Base-by-base conservation (phyloP, 1,140 invertebrate genomes). In the Trichogramma pretiosum region DNA sequence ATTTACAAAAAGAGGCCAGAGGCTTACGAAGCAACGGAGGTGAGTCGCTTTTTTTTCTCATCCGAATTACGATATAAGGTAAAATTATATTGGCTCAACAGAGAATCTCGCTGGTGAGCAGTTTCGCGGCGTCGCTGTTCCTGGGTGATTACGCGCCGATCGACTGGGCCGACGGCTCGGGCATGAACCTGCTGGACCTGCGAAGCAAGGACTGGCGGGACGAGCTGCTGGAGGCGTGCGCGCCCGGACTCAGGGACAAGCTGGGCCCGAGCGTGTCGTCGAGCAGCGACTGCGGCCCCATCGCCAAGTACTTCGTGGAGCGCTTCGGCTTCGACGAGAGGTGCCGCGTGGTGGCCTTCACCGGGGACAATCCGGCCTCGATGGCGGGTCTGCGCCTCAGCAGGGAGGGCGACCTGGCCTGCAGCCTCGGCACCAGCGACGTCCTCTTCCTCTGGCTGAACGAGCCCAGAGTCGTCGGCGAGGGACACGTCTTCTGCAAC, bases 121-220 rank as follows among this genome's bases (percentile, higher is more conserved):
- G 87, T 57, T 98, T 97, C 70, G 78, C 83, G 0, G 88, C 87
- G 41, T 90, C 87, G 0, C 62, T 98, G 16, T 87, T 98, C 56
- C 62, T 93, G n/a, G 93, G 93, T 1, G 74, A 82, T 58, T 88
- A 93, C 59, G 92, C 91, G 0, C 82, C 87, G 0, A 93, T 98
- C 38, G 95, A 98, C 67, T 79, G 79, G 51, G 82, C 89, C 1
- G 94, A 98, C 74, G 93, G 83, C 1, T 96, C 93, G 3, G 95
- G 94, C 22, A 98, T 96, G 93, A 98, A 98, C 72, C 74, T 98
- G 13, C 70, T 98, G 46, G 82, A 98, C 66, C 90, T 98, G 30
- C 75, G 70, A 24, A 78, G 65, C 0, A 88, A 87, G 73, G 72
- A 74, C 32, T 98, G 93, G 94, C 77, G 81, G 48, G 63, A 79